Percentiles rank a stretch among this genome's conserved stretches.
Conservation (phyloP, 2,113 vertebrate genomes). For the Panthera leo region DNA sequence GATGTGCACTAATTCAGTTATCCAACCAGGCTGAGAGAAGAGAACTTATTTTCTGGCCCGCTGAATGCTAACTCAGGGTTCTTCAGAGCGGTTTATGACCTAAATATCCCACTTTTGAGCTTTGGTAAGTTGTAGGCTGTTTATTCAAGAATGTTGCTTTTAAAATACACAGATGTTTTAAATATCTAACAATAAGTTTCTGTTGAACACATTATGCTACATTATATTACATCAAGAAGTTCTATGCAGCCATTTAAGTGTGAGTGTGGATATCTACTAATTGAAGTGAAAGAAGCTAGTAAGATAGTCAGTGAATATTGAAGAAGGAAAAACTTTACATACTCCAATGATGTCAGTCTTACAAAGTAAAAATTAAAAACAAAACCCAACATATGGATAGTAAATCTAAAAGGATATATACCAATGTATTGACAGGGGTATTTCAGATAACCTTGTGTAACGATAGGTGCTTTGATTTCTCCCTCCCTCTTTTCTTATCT, state of each 20-base stretch:
- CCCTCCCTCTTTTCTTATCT: neutral
- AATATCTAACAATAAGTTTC: neutral
- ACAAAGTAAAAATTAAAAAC: neutral
- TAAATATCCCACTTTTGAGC: neutral
- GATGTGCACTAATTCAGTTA: neutral
- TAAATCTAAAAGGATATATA: neutral
- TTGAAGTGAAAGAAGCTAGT: neutral
- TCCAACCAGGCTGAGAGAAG: neutral
- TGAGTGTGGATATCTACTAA: neutral
- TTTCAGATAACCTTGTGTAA: neutral
- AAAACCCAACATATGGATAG: neutral
- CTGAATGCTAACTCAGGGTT: neutral
- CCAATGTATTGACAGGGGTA: neutral
- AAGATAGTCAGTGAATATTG: neutral
- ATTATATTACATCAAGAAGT: neutral
- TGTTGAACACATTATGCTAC: neutral
- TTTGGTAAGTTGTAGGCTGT: neutral
- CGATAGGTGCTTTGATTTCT: neutral
- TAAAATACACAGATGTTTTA: neutral
- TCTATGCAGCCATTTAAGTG: neutral
- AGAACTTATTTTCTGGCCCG: neutral
- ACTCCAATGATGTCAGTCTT: neutral
- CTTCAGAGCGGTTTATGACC: neutral
- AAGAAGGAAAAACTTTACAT: neutral
- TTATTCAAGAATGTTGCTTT: neutral